Conservation (phyloP, 2,797 vertebrate genomes). For the Sebastes minor region DNA sequence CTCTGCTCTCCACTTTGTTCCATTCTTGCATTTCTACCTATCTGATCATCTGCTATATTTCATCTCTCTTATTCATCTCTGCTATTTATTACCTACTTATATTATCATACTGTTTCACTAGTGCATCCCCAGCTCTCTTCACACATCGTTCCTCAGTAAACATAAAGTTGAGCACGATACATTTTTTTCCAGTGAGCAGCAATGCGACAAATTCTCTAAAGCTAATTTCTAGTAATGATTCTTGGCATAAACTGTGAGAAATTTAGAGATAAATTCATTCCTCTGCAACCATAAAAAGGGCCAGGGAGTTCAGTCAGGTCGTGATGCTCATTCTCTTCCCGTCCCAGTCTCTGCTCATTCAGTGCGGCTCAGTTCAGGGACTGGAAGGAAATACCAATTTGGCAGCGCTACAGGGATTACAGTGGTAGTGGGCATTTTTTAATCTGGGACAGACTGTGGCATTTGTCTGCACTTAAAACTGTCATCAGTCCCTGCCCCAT, state of each 20-base stretch:
- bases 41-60: not conserved
- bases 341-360: slow-evolving; percentile 25
- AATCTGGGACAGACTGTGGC: slow-evolving; percentile 76
- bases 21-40: not conserved
- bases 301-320: slow-evolving; percentile 9
- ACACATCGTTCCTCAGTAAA: not conserved
- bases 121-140: not conserved
- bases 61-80: not conserved
- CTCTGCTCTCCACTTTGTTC: not conserved
- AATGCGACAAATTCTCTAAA: not conserved
- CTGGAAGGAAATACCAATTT: slow-evolving; percentile 73
- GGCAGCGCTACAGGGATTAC: slow-evolving; percentile 73
- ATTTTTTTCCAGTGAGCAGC: not conserved
- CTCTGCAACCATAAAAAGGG: not conserved
- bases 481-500: slow-evolving; percentile 47
- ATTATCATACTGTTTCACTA: not conserved
- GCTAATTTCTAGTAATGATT: not conserved
- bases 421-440: slow-evolving; percentile 63
- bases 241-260: not conserved
- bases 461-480: slow-evolving; percentile 75
- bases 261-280: not conserved
- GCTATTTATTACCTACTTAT: not conserved
- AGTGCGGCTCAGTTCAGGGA: slow-evolving; percentile 18
- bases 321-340: not conserved
- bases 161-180: not conserved